phyloP scores from a whole-genome alignment of 2,113 vertebrate species.

The Carassius auratus region DNA sequence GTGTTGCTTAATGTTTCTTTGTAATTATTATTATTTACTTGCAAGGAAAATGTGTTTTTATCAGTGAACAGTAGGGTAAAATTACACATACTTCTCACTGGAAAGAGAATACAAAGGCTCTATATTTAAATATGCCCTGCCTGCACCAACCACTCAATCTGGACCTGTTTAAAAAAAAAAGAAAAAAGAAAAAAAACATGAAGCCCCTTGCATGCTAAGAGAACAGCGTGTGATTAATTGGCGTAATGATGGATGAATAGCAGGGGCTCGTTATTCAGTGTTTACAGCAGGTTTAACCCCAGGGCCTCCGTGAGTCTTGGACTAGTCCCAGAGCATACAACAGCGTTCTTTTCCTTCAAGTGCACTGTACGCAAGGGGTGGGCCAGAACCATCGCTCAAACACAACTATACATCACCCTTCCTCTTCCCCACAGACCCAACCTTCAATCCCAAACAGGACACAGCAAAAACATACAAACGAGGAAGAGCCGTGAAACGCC shows the following conservation, averaged over 20 bases:
- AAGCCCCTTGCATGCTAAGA: constrained; percentile 12
- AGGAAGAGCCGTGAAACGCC: neutral
- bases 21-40: too few relatives aligned
- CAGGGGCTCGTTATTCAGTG: constrained; percentile 22
- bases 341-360: neutral
- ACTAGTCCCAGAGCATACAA: constrained; percentile 33
- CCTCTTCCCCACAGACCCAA: constrained; percentile 11
- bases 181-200: neutral
- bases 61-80: too few relatives aligned
- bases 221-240: constrained; percentile 31
- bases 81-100: neutral
- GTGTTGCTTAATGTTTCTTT: too few relatives aligned
- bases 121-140: constrained; percentile 18
- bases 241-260: constrained; percentile 33
- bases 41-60: too few relatives aligned
- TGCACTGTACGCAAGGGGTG: constrained; percentile 18
- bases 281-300: constrained; percentile 45
- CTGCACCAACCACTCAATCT: constrained; percentile 9
- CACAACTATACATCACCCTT: neutral
- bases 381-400: constrained; percentile 35
- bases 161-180: constrained; percentile 11
- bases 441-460: constrained; percentile 32
- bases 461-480: constrained; percentile 26
- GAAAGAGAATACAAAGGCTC: neutral
- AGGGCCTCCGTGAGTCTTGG: constrained; percentile 35